Percentiles rank a stretch among this genome's conserved stretches.
Evolutionary conservation across 2,797 vertebrate species (phyloP).

Genomic region (Moxostoma hubbsi): DNA sequence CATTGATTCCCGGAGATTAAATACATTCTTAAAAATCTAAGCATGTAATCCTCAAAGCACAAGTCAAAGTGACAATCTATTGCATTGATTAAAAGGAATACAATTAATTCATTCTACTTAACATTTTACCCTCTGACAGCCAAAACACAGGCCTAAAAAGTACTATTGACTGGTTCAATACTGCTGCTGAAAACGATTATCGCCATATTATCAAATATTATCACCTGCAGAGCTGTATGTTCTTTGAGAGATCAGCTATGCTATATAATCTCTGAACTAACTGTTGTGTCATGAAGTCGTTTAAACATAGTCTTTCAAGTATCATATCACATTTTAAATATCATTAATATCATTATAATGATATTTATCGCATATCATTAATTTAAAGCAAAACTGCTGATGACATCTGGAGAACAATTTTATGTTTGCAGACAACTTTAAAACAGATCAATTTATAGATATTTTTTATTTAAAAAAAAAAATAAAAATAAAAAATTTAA

Average conservation of each 20-base stretch:
- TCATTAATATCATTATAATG: too few relatives aligned
- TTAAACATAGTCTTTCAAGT: neutral
- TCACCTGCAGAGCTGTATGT: neutral
- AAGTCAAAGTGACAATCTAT: conserved; percentile 4
- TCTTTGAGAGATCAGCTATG: neutral
- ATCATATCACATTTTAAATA: too few relatives aligned
- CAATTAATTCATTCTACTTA: neutral
- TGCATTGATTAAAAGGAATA: neutral
- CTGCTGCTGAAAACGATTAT: neutral
- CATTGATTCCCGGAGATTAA: conserved; percentile 14
- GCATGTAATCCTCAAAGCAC: conserved; percentile 15
- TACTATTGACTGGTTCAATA: neutral
- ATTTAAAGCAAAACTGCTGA: too few relatives aligned
- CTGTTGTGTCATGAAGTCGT: neutral
- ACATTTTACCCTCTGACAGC: neutral
- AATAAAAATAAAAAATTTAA: conserved; percentile 26
- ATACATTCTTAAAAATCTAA: conserved; percentile 10
- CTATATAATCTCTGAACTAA: neutral
- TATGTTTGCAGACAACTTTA: neutral
- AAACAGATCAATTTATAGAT: neutral
- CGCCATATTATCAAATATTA: neutral
- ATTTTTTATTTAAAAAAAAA: neutral
- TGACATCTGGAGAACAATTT: neutral
- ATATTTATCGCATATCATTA: too few relatives aligned
- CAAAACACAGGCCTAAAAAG: neutral